Percentiles rank a stretch among this genome's conserved stretches.
phyloP scores from a whole-genome alignment of 2,888 invertebrate genomes.

The Cyclophora punctaria region DNA sequence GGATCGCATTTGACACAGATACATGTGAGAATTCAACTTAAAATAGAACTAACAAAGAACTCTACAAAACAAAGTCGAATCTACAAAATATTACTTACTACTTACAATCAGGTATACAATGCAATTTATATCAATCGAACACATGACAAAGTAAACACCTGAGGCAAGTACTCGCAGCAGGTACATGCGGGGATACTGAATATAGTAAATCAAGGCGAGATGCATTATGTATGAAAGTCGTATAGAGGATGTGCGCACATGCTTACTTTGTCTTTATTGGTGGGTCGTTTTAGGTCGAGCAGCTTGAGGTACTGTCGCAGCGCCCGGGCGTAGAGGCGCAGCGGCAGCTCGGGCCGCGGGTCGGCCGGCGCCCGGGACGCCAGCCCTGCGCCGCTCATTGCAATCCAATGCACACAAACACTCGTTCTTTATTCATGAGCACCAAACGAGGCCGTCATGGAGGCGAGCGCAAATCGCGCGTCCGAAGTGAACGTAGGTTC shows the following conservation, averaged over 20 bases:
- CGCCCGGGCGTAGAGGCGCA: constrained; percentile 74
- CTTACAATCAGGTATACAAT: neutral
- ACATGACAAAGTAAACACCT: constrained; percentile 1
- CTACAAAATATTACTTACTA: neutral
- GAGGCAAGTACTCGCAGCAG: constrained; percentile 3
- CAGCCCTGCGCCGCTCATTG: constrained; percentile 60
- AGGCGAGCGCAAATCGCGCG: constrained; percentile 59
- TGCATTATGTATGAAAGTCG: constrained; percentile 10
- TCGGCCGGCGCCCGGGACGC: constrained; percentile 49
- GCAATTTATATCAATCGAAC: no score
- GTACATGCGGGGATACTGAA: constrained; percentile 12
- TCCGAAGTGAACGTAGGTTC: constrained; percentile 70
- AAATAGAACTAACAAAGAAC: constrained; percentile 2
- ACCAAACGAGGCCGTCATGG: constrained; percentile 36
- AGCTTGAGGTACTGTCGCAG: constrained; percentile 78
- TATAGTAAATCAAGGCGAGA: constrained; percentile 12
- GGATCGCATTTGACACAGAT: constrained; percentile 1
- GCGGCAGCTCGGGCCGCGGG: constrained; percentile 54
- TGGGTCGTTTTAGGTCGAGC: constrained; percentile 71
- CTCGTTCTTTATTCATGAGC: constrained; percentile 48
- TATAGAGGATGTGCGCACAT: constrained; percentile 14
- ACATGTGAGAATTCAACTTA: constrained; percentile 6
- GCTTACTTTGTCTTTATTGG: constrained; percentile 72
- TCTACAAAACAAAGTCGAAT: neutral
- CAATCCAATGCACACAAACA: constrained; percentile 39